Percentiles rank a stretch among this genome's conserved stretches.
Conservation (phyloP, 1,140 invertebrate species). For the Berghia stephanieae region DNA sequence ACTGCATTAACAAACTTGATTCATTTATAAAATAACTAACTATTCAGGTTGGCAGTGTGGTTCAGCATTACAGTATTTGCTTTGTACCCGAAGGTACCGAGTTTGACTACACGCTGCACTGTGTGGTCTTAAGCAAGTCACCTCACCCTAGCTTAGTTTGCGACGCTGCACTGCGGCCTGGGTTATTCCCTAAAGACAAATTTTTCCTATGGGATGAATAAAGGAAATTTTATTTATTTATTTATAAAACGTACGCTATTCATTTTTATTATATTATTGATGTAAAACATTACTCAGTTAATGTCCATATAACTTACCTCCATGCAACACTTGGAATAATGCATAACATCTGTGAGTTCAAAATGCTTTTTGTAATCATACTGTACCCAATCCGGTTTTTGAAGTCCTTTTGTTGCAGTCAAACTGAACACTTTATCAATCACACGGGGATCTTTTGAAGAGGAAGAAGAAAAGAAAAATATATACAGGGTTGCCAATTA, state of each 20-base stretch:
- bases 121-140: too few species aligned
- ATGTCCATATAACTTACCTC: constrained; percentile 49
- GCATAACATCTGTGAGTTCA: constrained; percentile 61
- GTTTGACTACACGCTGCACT: too few species aligned
- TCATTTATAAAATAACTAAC: neutral
- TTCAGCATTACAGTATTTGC: neutral
- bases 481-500: too few species aligned
- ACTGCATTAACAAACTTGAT: neutral
- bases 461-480: neutral
- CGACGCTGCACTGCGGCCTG: too few species aligned
- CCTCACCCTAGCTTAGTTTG: too few species aligned
- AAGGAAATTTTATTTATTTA: too few species aligned
- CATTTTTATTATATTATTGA: neutral
- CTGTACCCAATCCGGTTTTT: constrained; percentile 40
- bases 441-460: constrained; percentile 34
- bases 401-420: constrained; percentile 46
- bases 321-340: constrained; percentile 64
- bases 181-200: too few species aligned
- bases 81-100: too few species aligned
- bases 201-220: too few species aligned
- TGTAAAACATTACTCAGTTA: neutral
- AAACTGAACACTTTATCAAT: constrained; percentile 53
- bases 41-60: neutral
- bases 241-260: neutral
- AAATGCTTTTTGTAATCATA: constrained; percentile 59